Base-by-base conservation (phyloP, 2,888 invertebrate genomes). In the Lamellibrachia columna region DNA sequence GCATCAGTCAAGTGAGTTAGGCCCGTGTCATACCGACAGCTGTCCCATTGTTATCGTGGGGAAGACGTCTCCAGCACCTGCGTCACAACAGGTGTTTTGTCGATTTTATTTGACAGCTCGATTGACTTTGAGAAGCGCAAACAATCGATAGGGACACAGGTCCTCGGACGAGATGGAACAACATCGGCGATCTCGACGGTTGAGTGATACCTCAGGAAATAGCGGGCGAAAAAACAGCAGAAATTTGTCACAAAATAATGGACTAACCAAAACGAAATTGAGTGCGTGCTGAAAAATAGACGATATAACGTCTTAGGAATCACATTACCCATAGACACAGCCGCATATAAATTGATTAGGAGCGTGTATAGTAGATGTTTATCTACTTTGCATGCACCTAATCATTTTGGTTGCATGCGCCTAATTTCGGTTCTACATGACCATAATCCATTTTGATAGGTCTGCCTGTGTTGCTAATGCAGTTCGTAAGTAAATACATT, bases 321-420 rank as follows among this genome's bases (percentile, higher is more conserved):
- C 75, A n/a, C 6, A 4, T 75, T 22, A 75, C 75, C 75, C 15
- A 75, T 22, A 75, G 75, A 75, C 15, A n/a, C 75, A 22, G 75
- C 15, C 75, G 75, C 22, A n/a, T 75, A 75, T 75, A 75, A 75
- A 75, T 75, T 4, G 75, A 75, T 75, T 75, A 75, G 22, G 75
- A 15, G 11, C 75, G 75, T 75, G 75, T 75, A 75, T 75, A 75
- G 75, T 75, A 75, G 75, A 75, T 75, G 75, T 75, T 75, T 75
- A 75, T 75, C 75, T 75, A 75, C 22, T 75, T 75, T 75, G 75
- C 75, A 22, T 7, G 75, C 75, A 22, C 75, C 22, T 75, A 75
- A 75, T 75, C 75, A 15, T 22, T 15, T 75, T 75, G 75, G n/a
- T 75, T 75, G 75, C n/a, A n/a, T 75, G 22, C n/a, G 75, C n/a